Evolutionary conservation across 2,113 vertebrate species (phyloP).

Genomic region (Crotalus viridis): DNA sequence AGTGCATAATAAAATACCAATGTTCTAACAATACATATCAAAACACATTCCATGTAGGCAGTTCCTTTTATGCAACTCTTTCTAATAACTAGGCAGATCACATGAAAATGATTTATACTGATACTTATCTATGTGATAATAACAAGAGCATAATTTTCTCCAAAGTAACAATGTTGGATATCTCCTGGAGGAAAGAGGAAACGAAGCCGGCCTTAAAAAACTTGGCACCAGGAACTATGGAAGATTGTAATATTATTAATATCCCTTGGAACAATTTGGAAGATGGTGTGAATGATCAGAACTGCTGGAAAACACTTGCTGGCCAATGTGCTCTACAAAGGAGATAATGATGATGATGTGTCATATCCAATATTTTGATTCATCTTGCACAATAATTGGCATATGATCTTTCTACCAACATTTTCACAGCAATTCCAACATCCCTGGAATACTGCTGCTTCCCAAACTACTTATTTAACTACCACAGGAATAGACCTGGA

Average conservation of each 20-base stretch:
- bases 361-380: neutral
- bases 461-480: neutral
- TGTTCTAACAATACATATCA: constrained; percentile 57
- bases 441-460: neutral
- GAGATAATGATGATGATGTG: neutral
- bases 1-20: neutral
- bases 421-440: neutral
- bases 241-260: too few relatives aligned
- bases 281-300: neutral
- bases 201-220: too few relatives aligned
- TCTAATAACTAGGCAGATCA: constrained; percentile 67
- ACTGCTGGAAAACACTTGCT: neutral
- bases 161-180: constrained; percentile 45
- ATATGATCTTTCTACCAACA: too few relatives aligned
- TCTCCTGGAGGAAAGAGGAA: too few relatives aligned
- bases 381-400: neutral
- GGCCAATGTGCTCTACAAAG: neutral
- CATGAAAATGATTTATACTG: constrained; percentile 69
- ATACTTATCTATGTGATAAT: constrained; percentile 68
- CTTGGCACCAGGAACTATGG: too few relatives aligned
- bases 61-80: constrained; percentile 61
- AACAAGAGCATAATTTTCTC: constrained; percentile 60
- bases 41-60: constrained; percentile 53
- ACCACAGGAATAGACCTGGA: neutral
- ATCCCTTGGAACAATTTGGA: neutral